Base-by-base conservation (phyloP, 2,888 invertebrate species). In the Linnaemya vulpina region DNA sequence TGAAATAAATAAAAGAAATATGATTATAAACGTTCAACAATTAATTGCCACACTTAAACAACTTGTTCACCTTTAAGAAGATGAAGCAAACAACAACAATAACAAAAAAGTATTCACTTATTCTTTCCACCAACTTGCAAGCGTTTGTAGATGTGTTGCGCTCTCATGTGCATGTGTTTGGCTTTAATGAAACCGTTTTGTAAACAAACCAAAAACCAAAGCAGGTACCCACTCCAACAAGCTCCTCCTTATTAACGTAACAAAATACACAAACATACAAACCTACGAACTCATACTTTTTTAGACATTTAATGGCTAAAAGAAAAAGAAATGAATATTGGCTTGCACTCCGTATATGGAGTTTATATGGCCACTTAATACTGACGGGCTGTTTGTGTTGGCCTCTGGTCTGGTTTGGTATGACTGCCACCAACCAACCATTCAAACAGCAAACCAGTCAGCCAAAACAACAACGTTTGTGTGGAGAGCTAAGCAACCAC, bases 31-130 rank as follows among this genome's bases (percentile, higher is more conserved):
- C 78, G 74, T 62, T 75, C 60, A 38, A 82, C 78, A 82, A 85
- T 82, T 85, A 85, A 85, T 85, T 85, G 70, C 82, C 82, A 78
- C 85, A 85, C 78, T 85, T 85, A 74, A 70, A 68, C 68, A 70
- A 85, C 84, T 82, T 74, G 82, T 82, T 85, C 78, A 82, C 85
- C 78, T 85, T 82, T 60, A 71, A 58, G 40, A 70, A 53, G 53
- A 84, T 67, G 46, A 49, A 53, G 35, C 22, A 79, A 58, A 62
- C 11, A 49, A 49, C 17, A 65, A 65, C n/a, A 62, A 55, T 2
- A 58, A 67, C 43, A 49, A 58, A 49, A 40, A 70, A 71, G 51
- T 13, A 74, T 68, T n/a, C 67, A 60, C 58, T 77, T 49, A 43
- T 58, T 71, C 43, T 25, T 49, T 30, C n/a, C 51, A 62, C 53